phyloP scores from a whole-genome alignment of 2,797 vertebrate genomes.

The Garrulus glandarius region DNA sequence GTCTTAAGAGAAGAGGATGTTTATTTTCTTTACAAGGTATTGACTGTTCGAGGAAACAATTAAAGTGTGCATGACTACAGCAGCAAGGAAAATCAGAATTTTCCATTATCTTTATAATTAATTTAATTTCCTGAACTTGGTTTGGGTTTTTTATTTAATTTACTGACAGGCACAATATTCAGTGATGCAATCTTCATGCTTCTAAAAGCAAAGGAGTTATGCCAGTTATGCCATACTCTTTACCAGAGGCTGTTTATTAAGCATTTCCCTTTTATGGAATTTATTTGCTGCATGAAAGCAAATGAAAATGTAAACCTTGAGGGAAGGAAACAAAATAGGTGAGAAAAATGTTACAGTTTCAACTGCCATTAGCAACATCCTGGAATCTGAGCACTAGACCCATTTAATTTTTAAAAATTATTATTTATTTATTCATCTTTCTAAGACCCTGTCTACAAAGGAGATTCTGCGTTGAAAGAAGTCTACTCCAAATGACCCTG shows the following conservation, averaged over 20 bases:
- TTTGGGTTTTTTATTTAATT: not conserved
- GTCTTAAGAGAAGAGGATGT: not conserved
- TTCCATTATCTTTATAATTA: not conserved
- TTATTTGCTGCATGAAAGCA: not conserved
- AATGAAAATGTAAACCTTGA: not conserved
- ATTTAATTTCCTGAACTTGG: constrained; percentile 19
- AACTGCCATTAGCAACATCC: not conserved
- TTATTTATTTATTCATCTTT: not conserved
- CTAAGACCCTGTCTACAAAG: not conserved
- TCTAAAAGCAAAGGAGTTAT: not conserved
- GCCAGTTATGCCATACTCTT: not conserved
- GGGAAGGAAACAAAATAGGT: not conserved
- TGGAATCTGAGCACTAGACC: not conserved
- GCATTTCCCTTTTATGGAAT: not conserved
- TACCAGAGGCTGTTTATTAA: not conserved
- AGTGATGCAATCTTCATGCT: not conserved
- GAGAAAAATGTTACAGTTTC: not conserved
- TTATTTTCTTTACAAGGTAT: not conserved
- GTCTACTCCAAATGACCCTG: not conserved
- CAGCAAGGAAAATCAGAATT: not conserved
- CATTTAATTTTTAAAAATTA: not conserved
- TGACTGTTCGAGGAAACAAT: not conserved
- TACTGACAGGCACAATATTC: not conserved
- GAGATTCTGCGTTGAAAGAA: not conserved
- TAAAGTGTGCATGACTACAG: not conserved